These are phyloP conservation scores for Microcebus tavaratra DNA, from an alignment of 2,113 vertebrate species.

Conservation along the genomic window DNA sequence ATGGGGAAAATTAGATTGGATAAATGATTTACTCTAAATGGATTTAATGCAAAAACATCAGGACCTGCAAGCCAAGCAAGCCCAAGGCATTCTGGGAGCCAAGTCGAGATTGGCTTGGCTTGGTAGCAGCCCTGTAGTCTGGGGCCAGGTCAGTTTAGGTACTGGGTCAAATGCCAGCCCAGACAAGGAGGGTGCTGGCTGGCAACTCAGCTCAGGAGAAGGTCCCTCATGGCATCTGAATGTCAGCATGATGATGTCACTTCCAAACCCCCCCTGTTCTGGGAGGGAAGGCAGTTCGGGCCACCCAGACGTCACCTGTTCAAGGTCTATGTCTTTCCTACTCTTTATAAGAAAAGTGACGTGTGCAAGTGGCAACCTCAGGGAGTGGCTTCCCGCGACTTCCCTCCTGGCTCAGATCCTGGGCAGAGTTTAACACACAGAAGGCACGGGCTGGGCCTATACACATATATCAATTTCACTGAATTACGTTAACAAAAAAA, in stretches of 20 bases:
- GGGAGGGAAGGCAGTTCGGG: background rate
- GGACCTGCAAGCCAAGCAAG: background rate
- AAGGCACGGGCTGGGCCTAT: background rate
- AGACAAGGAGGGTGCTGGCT: background rate
- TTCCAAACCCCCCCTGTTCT: background rate
- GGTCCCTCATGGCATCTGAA: background rate
- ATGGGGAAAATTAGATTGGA: conserved; percentile 49
- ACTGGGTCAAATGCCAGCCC: background rate
- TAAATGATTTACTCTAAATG: conserved; percentile 56
- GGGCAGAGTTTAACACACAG: conserved; percentile 42
- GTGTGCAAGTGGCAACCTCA: background rate
- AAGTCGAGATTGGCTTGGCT: background rate
- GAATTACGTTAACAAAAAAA: conserved; percentile 27
- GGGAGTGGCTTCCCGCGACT: background rate
- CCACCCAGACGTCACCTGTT: background rate
- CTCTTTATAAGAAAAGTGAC: background rate
- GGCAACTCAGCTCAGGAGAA: background rate
- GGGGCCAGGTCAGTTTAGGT: background rate
- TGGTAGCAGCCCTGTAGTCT: background rate
- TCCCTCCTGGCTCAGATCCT: background rate
- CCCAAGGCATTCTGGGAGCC: background rate
- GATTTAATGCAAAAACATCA: conserved; percentile 56
- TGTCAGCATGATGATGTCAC: background rate
- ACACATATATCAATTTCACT: conserved; percentile 43
- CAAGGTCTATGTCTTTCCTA: background rate